Evolutionary conservation across 2,888 invertebrate genomes (phyloP), one percentile per base, ranked within the genome.

Genomic region (Phortica magna): DNA sequence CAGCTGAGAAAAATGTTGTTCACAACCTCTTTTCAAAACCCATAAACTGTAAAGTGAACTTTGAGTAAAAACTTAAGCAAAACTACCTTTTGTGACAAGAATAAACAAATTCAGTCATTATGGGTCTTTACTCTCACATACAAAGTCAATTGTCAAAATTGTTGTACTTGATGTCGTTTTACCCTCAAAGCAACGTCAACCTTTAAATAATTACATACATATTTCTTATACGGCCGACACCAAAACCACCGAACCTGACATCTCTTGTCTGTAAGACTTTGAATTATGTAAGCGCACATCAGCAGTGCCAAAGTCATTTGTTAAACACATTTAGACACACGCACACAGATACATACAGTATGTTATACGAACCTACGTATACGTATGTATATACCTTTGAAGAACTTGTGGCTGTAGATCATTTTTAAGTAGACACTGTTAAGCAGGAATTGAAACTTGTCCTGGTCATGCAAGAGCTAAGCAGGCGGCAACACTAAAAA

Each of bases 131-230:
- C n/a, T n/a, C n/a, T n/a, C n/a, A n/a, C n/a, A n/a, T n/a, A n/a
- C 9, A 48, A 48, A 48, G 48, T 48, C 48, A 48, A 48, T 48
- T 48, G 48, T 48, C 48, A 14, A 48, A 48, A 48, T 14, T 48
- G 14, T 48, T 9, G 2, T 48, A 48, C 7, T 1, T 14, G 14
- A 5, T 12, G 48, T 9, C 7, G 48, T 14, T 12, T 48, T 12
- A 48, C 14, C 48, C 48, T 48, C 48, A 48, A 3, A 48, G 14
- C 48, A 48, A 9, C 48, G 14, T 7, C 48, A 12, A 9, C 61
- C 61, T 61, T 61, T 22, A 85, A 88, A 85, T 85, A 85, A 85
- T 85, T 85, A 88, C 85, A 87, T 87, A 84, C 85, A 88, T 85
- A 85, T 85, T 88, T 88, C 82, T 85, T 84, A 87, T 31, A 31